phyloP scores from a whole-genome alignment of 2,113 vertebrate genomes.

The Daubentonia madagascariensis region DNA sequence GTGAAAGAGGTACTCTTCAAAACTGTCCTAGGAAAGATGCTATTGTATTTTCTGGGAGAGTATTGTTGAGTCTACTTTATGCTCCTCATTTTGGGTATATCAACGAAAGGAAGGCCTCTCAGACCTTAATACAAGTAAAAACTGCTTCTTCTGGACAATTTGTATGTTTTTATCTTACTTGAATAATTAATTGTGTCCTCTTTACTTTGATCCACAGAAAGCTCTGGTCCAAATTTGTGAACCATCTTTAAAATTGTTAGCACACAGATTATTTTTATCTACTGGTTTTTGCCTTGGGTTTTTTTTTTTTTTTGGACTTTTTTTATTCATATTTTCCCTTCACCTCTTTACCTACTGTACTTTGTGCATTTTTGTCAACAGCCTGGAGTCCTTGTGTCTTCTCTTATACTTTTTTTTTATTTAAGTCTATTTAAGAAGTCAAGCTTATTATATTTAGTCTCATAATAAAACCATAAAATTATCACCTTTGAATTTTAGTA shows the following conservation, averaged over 20 bases:
- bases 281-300: background rate
- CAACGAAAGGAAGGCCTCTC: background rate
- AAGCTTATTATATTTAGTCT: constrained; percentile 10
- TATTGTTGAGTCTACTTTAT: background rate
- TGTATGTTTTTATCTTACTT: background rate
- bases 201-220: constrained; percentile 9
- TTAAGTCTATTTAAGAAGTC: constrained; percentile 27
- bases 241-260: background rate
- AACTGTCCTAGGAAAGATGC: background rate
- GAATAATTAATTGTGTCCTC: background rate
- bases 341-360: background rate
- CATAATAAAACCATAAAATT: background rate
- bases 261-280: background rate
- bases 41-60: background rate
- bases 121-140: background rate
- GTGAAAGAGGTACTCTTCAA: background rate
- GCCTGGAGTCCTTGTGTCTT: background rate
- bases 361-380: background rate
- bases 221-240: background rate
- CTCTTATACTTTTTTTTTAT: constrained; percentile 7
- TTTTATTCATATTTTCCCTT: constrained; percentile 21
- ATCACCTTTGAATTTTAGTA: background rate
- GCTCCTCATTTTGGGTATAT: background rate
- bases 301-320: background rate
- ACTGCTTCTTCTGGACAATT: background rate